Percentiles rank a stretch among this genome's conserved stretches.
Evolutionary conservation across 2,888 invertebrate genomes (phyloP).

Genomic region (Parochlus steinenii): DNA sequence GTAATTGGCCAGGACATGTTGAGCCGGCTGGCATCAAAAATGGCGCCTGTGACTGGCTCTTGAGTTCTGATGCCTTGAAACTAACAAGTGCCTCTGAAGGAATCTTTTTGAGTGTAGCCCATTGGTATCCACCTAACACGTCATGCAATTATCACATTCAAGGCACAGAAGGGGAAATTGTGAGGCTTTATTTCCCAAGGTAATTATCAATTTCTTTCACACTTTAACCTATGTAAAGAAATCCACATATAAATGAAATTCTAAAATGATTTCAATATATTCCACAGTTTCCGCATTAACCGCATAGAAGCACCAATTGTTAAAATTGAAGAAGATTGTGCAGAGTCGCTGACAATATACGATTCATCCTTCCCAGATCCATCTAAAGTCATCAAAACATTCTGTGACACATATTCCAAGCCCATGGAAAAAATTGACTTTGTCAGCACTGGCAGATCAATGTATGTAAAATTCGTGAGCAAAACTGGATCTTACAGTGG

Average conservation of each 20-base stretch:
- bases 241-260: no score
- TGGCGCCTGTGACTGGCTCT: slow-evolving; percentile 76
- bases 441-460: slow-evolving; percentile 70
- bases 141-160: slow-evolving; percentile 82
- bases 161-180: slow-evolving; percentile 72
- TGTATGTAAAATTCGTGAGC: slow-evolving; percentile 79
- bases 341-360: slow-evolving; percentile 77
- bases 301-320: slow-evolving; percentile 76
- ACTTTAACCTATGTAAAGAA: no score
- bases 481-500: slow-evolving; percentile 86
- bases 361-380: slow-evolving; percentile 80
- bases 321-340: slow-evolving; percentile 75
- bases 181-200: slow-evolving; percentile 79
- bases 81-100: slow-evolving; percentile 70
- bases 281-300: slow-evolving; percentile 72
- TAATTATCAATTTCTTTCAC: slow-evolving; percentile 22
- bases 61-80: slow-evolving; percentile 64
- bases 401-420: slow-evolving; percentile 84
- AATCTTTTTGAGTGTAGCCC: slow-evolving; percentile 78
- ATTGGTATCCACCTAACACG: slow-evolving; percentile 89
- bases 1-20: slow-evolving; percentile 85
- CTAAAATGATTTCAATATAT: no score
- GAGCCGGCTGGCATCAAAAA: slow-evolving; percentile 75
- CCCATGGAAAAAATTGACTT: slow-evolving; percentile 90
- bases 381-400: slow-evolving; percentile 79